phyloP scores from a whole-genome alignment of 64 coral and sea anemone species.

The Pachyseris speciosa region DNA sequence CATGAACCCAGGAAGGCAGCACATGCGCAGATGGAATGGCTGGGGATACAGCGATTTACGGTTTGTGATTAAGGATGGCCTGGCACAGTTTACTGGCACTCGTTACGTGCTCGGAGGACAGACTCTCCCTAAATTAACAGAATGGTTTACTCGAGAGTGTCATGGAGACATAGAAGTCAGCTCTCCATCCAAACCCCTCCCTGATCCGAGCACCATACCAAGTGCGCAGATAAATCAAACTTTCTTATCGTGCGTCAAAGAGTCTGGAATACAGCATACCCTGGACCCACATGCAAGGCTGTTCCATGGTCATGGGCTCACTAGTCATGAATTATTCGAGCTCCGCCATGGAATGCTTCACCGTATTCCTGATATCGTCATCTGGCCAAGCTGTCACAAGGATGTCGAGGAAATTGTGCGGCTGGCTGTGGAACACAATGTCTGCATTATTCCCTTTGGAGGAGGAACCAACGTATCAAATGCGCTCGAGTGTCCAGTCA shows the following conservation, averaged over 20 bases:
- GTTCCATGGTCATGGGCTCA: conserved; percentile 95
- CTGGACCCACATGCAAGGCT: conserved; percentile 85
- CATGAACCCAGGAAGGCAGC: conserved; percentile 72
- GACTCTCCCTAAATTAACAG: conserved; percentile 87
- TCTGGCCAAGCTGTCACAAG: conserved; percentile 94
- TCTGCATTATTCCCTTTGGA: conserved; percentile 99
- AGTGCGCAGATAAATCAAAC: conserved; percentile 74
- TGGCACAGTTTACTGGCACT: conserved; percentile 74
- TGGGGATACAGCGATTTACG: conserved; percentile 95
- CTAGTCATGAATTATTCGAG: conserved; percentile 94
- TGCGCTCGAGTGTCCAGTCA: conserved; percentile 84
- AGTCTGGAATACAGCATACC: conserved; percentile 69
- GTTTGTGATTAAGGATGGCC: conserved; percentile 66
- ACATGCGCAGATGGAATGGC: conserved; percentile 94
- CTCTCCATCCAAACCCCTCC: conserved; percentile 76
- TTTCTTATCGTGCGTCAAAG: conserved; percentile 67
- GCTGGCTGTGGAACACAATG: conserved; percentile 79
- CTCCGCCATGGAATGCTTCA: conserved; percentile 86
- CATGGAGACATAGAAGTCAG: conserved; percentile 61
- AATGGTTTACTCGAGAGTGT: conserved; percentile 92
- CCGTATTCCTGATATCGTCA: conserved; percentile 95
- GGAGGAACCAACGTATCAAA: conserved; percentile 96
- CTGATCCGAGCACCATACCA: conserved; percentile 81
- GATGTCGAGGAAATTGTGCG: conserved; percentile 89
- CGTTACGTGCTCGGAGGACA: conserved; percentile 89